Evolutionary conservation across 2,888 invertebrate species (phyloP).

Genomic region (Epinotia nisella): DNA sequence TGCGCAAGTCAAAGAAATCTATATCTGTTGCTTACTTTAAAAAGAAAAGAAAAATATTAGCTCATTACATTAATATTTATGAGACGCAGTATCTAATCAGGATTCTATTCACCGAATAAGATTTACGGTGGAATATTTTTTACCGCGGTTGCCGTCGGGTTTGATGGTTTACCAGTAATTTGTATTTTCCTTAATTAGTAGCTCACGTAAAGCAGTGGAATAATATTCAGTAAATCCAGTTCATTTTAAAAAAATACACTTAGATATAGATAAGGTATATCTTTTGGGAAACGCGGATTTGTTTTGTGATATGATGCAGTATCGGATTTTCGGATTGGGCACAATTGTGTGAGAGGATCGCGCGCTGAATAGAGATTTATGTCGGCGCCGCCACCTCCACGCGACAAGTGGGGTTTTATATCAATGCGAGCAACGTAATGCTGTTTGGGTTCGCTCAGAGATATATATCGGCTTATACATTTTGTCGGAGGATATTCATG

Average conservation of each 20-base stretch:
- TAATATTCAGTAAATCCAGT: not conserved
- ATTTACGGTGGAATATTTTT: constrained; percentile 26
- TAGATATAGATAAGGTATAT: too few relatives aligned
- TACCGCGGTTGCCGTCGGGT: constrained; percentile 17
- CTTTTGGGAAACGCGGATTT: not conserved
- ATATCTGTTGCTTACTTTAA: not conserved
- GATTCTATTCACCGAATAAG: constrained; percentile 35
- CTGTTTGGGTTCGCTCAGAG: constrained; percentile 18
- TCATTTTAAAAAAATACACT: too few relatives aligned
- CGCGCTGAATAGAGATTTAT: constrained; percentile 41
- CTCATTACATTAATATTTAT: constrained; percentile 36
- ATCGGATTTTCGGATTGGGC: constrained; percentile 31
- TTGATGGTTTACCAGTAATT: constrained; percentile 20
- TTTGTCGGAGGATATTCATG: constrained; percentile 8
- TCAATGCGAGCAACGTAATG: constrained; percentile 21
- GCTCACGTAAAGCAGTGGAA: not conserved
- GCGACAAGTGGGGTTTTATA: constrained; percentile 30
- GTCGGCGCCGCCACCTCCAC: constrained; percentile 29
- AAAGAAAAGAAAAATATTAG: constrained; percentile 29
- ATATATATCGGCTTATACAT: not conserved
- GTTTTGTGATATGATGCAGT: constrained; percentile 26
- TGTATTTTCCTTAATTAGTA: not conserved
- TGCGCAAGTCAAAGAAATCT: constrained; percentile 13
- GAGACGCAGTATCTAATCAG: constrained; percentile 20
- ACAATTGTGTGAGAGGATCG: constrained; percentile 36